Conservation (phyloP, 1,140 invertebrate genomes). For the Eumeta japonica region DNA sequence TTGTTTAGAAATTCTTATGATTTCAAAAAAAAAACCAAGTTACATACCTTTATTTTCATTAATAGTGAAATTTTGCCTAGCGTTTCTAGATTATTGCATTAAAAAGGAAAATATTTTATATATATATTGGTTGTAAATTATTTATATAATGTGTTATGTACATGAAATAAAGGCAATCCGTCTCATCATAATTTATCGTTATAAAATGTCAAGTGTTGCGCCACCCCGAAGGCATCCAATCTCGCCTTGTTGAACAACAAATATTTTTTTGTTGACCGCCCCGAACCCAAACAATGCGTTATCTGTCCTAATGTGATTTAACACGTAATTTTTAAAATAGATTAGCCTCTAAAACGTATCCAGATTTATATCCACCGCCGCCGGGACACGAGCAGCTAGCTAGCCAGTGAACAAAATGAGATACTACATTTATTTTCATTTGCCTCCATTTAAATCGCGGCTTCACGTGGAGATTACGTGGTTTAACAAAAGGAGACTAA, state of each 20-base stretch:
- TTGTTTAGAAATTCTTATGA: too few relatives aligned
- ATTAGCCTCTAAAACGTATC: conserved; percentile 41
- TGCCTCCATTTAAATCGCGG: conserved; percentile 51
- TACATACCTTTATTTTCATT: too few relatives aligned
- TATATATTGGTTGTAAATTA: too few relatives aligned
- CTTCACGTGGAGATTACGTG: conserved; percentile 56
- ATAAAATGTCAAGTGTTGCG: too few relatives aligned
- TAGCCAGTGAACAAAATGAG: conserved; percentile 50
- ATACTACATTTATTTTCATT: conserved; percentile 58
- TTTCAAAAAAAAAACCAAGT: too few relatives aligned
- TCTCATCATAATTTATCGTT: too few relatives aligned
- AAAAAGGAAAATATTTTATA: conserved; percentile 28
- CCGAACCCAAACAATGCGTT: conserved; percentile 44
- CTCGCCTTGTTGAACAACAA: conserved; percentile 35
- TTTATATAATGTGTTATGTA: too few relatives aligned
- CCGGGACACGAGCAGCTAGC: too few relatives aligned
- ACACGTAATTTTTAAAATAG: conserved; percentile 52
- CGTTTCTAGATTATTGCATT: too few relatives aligned
- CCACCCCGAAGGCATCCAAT: conserved; percentile 50
- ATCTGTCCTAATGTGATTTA: conserved; percentile 55
- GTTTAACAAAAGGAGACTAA: conserved; percentile 54
- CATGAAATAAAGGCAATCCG: too few relatives aligned
- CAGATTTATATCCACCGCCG: conserved; percentile 35
- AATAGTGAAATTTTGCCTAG: too few relatives aligned
- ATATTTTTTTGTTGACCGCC: conserved; percentile 42